Base-by-base conservation (phyloP, 2,113 vertebrate genomes). In the Sisor rabdophorus region DNA sequence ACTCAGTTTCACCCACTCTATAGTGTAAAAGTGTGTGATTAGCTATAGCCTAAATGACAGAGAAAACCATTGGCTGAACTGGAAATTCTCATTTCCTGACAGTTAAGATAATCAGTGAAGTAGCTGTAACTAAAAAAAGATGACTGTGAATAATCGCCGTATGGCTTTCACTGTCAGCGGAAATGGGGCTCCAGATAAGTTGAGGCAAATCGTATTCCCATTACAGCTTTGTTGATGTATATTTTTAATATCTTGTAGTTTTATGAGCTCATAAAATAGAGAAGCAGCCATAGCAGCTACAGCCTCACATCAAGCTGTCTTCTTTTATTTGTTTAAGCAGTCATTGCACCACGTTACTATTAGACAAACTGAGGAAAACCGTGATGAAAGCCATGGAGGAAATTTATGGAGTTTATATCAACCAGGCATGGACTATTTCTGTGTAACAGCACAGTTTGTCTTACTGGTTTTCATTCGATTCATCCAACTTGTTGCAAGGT, bases 231-330 rank as follows among this genome's bases (percentile, higher is more conserved):
- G 83, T 81, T 91, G 90, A 92, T 91, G 90, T 91, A 91, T 92
- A 91, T 89, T 90, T 91, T 91, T 91, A 91, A 92, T 91, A 91
- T 91, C 87, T 84, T 87, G 86, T 83, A 71, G 89, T 90, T 90
- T 91, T 90, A 90, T 85, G 85, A 85, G 81, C 75, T 82, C 80
- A 80, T 82, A 86, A 86, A 88, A 90, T 89, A 90, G 88, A 89
- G 84, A 79, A 63, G 71, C 36, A 24, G 64, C 78, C 71, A 75
- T 75, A 56, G 76, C 63, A 75, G 75, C 58, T 61, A 71, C 54
- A 81, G 73, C 61, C 26, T 26, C 70, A 77, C 55, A 73, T 69
- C 32, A 47, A 73, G 67, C 70, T 44, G 48, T 69, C 63, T 75
- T 19, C 76, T 32, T 74, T 77, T 74, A 63, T 78, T 81, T 56